phyloP scores from a whole-genome alignment of 2,797 vertebrate species.

The Heliangelus exortis region DNA sequence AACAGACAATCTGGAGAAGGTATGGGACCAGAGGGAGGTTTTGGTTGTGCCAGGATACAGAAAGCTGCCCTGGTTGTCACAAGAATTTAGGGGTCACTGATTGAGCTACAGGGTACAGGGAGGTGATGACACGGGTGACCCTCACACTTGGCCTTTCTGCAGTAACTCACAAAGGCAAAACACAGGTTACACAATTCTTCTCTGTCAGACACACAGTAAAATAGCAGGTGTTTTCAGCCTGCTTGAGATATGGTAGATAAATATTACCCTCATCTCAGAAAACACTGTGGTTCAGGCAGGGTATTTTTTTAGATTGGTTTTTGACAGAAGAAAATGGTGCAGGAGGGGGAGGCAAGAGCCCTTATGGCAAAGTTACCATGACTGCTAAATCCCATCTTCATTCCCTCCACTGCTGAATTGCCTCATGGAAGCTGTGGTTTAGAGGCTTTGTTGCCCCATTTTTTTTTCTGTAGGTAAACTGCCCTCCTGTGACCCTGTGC shows the following conservation, averaged over 20 bases:
- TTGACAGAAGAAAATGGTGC: background rate
- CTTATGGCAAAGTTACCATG: background rate
- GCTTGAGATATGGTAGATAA: background rate
- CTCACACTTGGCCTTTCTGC: background rate
- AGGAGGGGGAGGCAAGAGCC: background rate
- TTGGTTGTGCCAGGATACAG: background rate
- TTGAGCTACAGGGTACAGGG: background rate
- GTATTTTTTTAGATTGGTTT: background rate
- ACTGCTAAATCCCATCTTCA: background rate
- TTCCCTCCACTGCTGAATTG: background rate
- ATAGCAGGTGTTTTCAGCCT: background rate
- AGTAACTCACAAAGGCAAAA: background rate
- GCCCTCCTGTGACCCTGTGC: background rate
- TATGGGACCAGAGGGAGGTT: background rate
- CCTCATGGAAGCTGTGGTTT: background rate
- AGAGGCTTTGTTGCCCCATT: background rate
- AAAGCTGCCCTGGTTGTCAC: background rate
- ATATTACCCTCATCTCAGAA: background rate
- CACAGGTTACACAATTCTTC: background rate
- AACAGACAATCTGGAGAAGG: background rate
- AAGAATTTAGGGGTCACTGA: background rate
- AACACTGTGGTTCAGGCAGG: background rate
- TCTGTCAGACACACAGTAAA: background rate
- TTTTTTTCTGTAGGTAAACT: background rate
- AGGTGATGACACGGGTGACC: background rate